Percentiles rank a stretch among this genome's conserved stretches.
Evolutionary conservation across 92 coral and sea anemone species (phyloP).

Genomic region (Phenganax marumi): DNA sequence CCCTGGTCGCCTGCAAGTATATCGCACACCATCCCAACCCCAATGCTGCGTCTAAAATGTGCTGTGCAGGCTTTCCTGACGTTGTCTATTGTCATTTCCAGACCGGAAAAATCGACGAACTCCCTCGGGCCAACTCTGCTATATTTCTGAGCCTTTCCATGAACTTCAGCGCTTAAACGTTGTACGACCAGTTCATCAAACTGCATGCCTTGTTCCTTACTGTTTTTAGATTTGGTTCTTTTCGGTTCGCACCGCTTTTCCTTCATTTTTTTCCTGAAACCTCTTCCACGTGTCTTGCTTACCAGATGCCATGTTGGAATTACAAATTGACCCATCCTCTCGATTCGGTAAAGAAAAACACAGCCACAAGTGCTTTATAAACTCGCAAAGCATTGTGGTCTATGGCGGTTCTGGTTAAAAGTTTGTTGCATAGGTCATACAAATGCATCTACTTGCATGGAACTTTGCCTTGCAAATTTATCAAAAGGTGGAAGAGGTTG

Average conservation of each 20-base stretch:
- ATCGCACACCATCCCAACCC: constrained; percentile 15
- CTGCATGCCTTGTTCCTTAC: not conserved
- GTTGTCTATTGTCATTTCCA: constrained; percentile 31
- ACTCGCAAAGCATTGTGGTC: constrained; percentile 22
- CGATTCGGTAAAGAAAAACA: not conserved
- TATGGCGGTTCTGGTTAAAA: constrained; percentile 26
- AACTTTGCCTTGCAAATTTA: constrained; percentile 34
- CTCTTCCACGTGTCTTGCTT: constrained; percentile 17
- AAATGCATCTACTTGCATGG: constrained; percentile 47
- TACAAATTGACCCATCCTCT: not conserved
- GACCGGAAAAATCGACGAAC: not conserved
- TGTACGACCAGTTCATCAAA: not conserved
- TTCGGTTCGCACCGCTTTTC: constrained; percentile 12
- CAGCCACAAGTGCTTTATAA: not conserved
- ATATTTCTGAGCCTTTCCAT: constrained; percentile 17
- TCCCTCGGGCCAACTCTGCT: constrained; percentile 18
- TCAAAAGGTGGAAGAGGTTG: constrained; percentile 31
- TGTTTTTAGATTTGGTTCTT: not conserved
- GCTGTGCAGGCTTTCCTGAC: constrained; percentile 15
- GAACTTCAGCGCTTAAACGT: constrained; percentile 16
- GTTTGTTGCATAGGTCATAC: constrained; percentile 16
- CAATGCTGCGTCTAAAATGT: not conserved
- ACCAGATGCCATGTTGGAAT: not conserved
- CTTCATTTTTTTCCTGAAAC: constrained; percentile 2
- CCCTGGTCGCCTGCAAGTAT: constrained; percentile 27